A percentile compares a stretch with the other conserved stretches of the same genome.
Evolutionary conservation across 2,888 invertebrate genomes (phyloP).

Genomic region (Xanthostigma xanthostigma): DNA sequence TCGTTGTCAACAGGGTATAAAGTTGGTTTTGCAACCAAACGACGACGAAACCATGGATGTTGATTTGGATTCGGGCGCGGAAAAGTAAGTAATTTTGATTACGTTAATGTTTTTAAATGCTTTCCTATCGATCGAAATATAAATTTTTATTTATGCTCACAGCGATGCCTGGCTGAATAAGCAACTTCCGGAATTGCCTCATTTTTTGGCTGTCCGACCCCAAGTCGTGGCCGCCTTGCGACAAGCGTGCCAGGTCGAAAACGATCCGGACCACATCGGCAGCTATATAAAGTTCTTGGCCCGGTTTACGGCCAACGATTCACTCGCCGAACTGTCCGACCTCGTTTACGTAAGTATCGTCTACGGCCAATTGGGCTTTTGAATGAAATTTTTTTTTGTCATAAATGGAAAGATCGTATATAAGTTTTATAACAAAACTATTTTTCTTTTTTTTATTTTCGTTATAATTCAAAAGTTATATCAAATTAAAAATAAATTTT

Average conservation of each 20-base stretch:
- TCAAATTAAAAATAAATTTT: too few relatives aligned
- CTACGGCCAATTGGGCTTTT: too few relatives aligned
- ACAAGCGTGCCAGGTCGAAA: constrained; percentile 83
- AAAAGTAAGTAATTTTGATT: constrained; percentile 1
- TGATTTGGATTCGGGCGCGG: constrained; percentile 21
- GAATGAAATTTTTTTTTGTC: too few relatives aligned
- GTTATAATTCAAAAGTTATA: too few relatives aligned
- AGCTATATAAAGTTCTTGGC: constrained; percentile 79
- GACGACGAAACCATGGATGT: constrained; percentile 32
- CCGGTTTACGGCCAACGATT: constrained; percentile 49
- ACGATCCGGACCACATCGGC: constrained; percentile 63
- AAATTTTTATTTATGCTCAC: background rate
- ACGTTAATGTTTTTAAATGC: too few relatives aligned
- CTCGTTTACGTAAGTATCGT: constrained; percentile 26
- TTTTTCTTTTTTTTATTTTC: too few relatives aligned
- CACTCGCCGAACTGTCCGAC: constrained; percentile 50
- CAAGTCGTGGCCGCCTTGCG: constrained; percentile 58
- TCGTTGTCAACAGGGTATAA: constrained; percentile 39
- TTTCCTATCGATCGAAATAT: too few relatives aligned
- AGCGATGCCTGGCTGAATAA: constrained; percentile 37
- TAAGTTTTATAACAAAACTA: too few relatives aligned
- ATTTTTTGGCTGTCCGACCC: constrained; percentile 58
- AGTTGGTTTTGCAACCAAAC: constrained; percentile 46
- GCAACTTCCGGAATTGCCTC: constrained; percentile 57
- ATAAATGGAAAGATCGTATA: too few relatives aligned